phyloP scores from a whole-genome alignment of 1,140 invertebrate species.

The Cyrtorhinus lividipennis region DNA sequence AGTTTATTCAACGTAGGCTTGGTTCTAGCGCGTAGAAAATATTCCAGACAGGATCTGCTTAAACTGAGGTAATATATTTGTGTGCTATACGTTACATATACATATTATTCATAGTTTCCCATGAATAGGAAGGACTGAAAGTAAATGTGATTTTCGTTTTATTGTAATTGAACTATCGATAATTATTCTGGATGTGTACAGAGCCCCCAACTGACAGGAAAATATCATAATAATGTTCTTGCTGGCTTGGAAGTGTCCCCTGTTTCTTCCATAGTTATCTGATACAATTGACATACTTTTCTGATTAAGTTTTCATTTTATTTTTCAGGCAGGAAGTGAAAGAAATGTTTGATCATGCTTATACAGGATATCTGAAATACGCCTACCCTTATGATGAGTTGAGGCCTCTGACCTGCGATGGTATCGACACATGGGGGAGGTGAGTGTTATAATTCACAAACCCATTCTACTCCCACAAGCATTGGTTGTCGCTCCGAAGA shows the following conservation, averaged over 20 bases:
- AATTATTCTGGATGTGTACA: no score
- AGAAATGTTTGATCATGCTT: conserved; percentile 91
- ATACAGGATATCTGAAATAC: conserved; percentile 85
- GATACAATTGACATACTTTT: not conserved
- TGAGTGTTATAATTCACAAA: no score
- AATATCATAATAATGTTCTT: not conserved
- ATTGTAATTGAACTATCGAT: no score
- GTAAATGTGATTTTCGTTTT: no score
- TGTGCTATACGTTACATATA: no score
- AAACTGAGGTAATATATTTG: conserved; percentile 15
- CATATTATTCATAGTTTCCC: no score
- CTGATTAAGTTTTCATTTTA: conserved; percentile 8
- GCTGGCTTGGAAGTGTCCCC: not conserved
- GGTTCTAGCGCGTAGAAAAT: conserved; percentile 7
- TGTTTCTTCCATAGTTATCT: not conserved
- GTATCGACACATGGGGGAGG: conserved; percentile 92
- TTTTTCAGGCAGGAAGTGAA: conserved; percentile 57
- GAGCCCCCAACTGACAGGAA: no score
- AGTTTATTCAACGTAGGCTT: not conserved
- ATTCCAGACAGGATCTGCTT: conserved; percentile 15
- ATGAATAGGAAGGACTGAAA: no score
- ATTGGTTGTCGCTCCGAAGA: no score
- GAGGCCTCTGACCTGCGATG: conserved; percentile 86
- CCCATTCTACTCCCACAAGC: no score
- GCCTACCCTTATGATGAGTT: conserved; percentile 97